Base-by-base conservation (phyloP, 2,888 invertebrate species). In the Eumacrocentrus americanus region DNA sequence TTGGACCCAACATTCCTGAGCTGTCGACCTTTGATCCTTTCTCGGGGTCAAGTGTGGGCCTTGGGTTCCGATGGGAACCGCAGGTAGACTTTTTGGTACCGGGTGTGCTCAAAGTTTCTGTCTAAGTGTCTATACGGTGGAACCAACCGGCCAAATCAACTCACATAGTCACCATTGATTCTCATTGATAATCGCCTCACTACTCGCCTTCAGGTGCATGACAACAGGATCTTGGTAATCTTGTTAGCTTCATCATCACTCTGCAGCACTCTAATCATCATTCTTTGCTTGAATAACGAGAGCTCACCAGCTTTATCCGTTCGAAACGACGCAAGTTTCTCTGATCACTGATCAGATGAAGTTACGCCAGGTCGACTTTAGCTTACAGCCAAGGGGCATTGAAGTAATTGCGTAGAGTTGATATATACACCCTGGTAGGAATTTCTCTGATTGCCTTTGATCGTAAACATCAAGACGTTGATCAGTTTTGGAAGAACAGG, bases 1-100 rank as follows among this genome's bases (percentile, higher is more conserved):
- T 63, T 71, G 72, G 67, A 67, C 67, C 72, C 72, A 63, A 73
- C 75, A 78, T 78, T 76, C 78, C 72, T 68, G 65, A n/a, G 66
- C 67, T 65, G 70, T 70, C 73, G 76, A 78, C 76, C 76, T 73
- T 73, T 72, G 67, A 72, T 71, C 70, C 71, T 67, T 62, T 62
- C 64, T 64, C 61, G 67, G 70, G 75, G 72, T 75, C 77, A 76
- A 57, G 29, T 29, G 29, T 29, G 29, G 29, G 57, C 64, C 64
- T 63, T 62, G 63, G 63, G 50, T 55, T 63, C 60, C 58, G 48
- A 46, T 50, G 60, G 57, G 52, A 46, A 60, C 60, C 50, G 62
- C 58, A 62, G 52, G 52, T 52, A 52, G 52, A 37, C 52, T 40
- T 38, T 38, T 12, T 20, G n/a, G n/a, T n/a, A n/a, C n/a, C n/a